These are phyloP conservation scores for Alauda arvensis DNA, from an alignment of 2,797 vertebrate genomes.

Conservation along the genomic window DNA sequence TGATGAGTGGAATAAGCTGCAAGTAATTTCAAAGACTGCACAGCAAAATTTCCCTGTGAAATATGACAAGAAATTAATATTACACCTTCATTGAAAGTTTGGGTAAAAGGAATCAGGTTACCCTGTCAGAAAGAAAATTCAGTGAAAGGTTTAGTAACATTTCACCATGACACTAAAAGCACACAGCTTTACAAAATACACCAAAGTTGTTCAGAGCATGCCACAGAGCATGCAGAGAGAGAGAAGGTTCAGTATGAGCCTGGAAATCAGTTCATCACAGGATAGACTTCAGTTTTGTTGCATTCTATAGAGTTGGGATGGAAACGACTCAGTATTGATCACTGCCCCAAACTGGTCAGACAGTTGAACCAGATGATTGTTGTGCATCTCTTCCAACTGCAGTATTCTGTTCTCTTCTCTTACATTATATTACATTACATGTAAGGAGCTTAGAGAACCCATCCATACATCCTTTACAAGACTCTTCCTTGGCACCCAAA, in stretches of 20 bases:
- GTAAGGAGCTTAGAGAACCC: background rate
- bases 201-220: background rate
- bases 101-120: background rate
- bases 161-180: background rate
- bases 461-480: background rate
- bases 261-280: background rate
- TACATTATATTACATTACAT: too few species aligned
- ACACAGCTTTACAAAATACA: background rate
- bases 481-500: background rate
- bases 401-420: background rate
- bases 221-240: background rate
- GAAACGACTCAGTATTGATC: background rate
- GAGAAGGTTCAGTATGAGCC: background rate
- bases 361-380: background rate
- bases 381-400: background rate
- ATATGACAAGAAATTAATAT: background rate
- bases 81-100: background rate
- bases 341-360: background rate
- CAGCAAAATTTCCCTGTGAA: background rate
- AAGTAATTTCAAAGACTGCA: background rate
- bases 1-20: background rate
- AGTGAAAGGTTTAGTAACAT: accelerated
- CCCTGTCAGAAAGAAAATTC: background rate
- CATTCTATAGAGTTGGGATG: background rate
- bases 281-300: background rate